These are phyloP conservation scores for Zaprionus lachaisei DNA, from an alignment of 1,140 invertebrate genomes.

Conservation along the genomic window DNA sequence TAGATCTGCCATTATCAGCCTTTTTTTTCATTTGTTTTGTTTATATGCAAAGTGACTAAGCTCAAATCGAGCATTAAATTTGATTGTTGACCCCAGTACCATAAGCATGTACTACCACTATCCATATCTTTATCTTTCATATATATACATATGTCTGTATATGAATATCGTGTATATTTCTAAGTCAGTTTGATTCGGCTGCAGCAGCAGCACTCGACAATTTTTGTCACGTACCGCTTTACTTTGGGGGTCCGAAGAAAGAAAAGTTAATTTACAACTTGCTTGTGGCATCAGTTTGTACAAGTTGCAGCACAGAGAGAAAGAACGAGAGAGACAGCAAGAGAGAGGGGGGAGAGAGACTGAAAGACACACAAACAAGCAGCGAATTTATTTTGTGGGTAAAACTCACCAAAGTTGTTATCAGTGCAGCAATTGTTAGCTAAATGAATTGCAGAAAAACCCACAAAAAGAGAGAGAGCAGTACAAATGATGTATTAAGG, in stretches of 20 bases:
- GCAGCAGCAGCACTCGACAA: conserved; percentile 22
- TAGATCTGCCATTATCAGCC: conserved; percentile 12
- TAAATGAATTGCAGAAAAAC: conserved; percentile 3
- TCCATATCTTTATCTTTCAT: too few relatives aligned
- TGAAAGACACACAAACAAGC: background rate
- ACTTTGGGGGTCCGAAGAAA: conserved; percentile 44
- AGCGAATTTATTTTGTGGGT: conserved; percentile 5
- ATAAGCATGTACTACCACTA: background rate
- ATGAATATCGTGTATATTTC: background rate
- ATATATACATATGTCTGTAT: background rate
- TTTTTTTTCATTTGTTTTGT: background rate
- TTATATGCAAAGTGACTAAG: conserved; percentile 7
- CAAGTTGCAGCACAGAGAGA: background rate
- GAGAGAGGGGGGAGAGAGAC: background rate
- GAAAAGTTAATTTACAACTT: conserved; percentile 20
- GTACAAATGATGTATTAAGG: conserved; percentile 3
- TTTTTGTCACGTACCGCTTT: conserved; percentile 54
- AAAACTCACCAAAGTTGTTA: background rate
- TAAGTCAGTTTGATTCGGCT: conserved; percentile 4
- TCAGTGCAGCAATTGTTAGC: background rate
- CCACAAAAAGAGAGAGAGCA: background rate
- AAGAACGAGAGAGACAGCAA: background rate
- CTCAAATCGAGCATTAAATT: conserved; percentile 8
- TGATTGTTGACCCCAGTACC: background rate
- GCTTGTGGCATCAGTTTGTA: conserved; percentile 11